These are phyloP conservation scores for Columba janthina DNA, from an alignment of 2,113 vertebrate species.

Conservation along the genomic window DNA sequence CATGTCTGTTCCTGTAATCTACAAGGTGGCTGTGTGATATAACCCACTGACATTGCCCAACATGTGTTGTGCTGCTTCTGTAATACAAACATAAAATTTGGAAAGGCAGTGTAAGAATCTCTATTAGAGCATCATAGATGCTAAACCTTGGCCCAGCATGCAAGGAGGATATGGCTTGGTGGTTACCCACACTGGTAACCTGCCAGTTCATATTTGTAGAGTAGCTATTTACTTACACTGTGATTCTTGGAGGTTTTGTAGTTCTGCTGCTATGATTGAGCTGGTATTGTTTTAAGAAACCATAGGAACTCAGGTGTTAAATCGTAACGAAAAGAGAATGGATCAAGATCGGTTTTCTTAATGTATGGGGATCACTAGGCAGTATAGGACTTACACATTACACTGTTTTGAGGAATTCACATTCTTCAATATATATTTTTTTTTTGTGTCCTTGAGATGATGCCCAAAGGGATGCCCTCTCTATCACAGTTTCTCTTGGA, in stretches of 20 bases:
- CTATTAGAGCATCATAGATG: background rate
- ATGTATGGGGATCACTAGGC: too few species aligned
- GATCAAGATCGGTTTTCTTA: background rate
- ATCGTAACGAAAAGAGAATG: background rate
- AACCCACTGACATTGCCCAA: rapidly evolving
- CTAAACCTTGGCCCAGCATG: background rate
- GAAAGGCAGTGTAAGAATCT: background rate
- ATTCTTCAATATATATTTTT: background rate
- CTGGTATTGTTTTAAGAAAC: background rate
- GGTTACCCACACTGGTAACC: background rate
- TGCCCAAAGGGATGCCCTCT: background rate
- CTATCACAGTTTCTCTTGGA: background rate
- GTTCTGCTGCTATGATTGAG: background rate
- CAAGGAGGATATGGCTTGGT: background rate
- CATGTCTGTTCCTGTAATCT: background rate
- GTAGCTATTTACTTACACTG: background rate
- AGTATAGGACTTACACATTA: background rate
- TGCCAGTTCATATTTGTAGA: background rate
- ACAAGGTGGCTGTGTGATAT: background rate
- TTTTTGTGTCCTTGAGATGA: background rate
- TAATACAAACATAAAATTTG: background rate
- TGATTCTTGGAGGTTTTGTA: background rate
- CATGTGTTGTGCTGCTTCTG: background rate
- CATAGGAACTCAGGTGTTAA: background rate
- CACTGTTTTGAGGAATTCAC: background rate